phyloP scores from a whole-genome alignment of 2,113 vertebrate genomes.

The Catharus bicknelli region DNA sequence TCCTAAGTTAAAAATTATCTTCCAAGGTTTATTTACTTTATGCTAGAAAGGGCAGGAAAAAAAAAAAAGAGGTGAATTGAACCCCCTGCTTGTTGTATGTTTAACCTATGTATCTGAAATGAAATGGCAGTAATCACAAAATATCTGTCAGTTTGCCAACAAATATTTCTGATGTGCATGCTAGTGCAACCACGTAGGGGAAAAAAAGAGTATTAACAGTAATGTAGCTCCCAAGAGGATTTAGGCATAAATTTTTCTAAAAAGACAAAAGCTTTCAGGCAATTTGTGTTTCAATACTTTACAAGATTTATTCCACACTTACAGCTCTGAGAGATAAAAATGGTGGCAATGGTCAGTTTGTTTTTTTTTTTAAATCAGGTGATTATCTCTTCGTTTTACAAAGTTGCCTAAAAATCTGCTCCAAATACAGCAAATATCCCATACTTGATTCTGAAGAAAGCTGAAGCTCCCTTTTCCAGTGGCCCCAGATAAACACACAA shows the following conservation, averaged over 20 bases:
- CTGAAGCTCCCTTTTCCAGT: neutral
- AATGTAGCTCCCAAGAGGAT: neutral
- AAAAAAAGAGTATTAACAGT: neutral
- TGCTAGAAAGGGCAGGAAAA: neutral
- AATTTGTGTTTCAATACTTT: neutral
- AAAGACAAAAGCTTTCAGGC: neutral
- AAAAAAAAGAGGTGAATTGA: neutral
- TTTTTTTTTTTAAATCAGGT: neutral
- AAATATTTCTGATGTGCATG: neutral
- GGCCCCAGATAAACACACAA: neutral
- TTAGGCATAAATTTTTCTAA: neutral
- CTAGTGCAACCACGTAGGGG: neutral
- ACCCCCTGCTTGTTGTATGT: neutral
- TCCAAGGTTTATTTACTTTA: conserved; percentile 62
- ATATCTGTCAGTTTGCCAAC: neutral
- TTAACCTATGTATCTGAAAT: neutral
- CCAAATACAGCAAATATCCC: neutral
- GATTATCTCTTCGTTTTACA: neutral
- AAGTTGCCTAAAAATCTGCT: neutral
- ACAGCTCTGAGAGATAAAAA: neutral
- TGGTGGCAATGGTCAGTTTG: neutral
- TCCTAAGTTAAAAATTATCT: conserved; percentile 77
- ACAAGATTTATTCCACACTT: neutral
- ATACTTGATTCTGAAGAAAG: neutral
- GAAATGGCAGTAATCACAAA: neutral